phyloP scores from a whole-genome alignment of 1,140 invertebrate species.

The Hormaphis cornu region DNA sequence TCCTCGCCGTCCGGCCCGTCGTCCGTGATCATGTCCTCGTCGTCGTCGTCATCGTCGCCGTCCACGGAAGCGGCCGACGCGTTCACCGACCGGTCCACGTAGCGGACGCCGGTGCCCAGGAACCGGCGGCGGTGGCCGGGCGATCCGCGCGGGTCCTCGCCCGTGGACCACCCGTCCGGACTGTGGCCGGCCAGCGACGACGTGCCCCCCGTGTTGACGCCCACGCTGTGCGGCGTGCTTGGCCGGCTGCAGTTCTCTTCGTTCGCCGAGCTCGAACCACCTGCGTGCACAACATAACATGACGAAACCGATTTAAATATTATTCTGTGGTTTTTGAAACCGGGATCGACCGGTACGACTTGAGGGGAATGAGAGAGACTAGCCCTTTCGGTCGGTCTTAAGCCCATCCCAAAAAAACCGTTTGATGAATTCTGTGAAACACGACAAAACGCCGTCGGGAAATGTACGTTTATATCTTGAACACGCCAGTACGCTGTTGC shows the following conservation, averaged over 20 bases:
- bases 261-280: slow-evolving; percentile 54
- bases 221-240: slow-evolving; percentile 48
- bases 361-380: no score
- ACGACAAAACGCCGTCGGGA: no score
- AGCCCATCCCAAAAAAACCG: no score
- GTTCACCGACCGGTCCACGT: slow-evolving; percentile 20
- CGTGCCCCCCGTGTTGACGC: slow-evolving; percentile 41
- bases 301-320: slow-evolving; percentile 27
- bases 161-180: slow-evolving; percentile 37
- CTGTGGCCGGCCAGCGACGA: slow-evolving; percentile 41
- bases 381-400: no score
- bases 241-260: slow-evolving; percentile 53
- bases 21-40: slow-evolving; percentile 46
- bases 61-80: slow-evolving; percentile 1
- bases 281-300: slow-evolving; percentile 56
- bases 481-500: no score
- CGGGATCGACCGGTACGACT: no score
- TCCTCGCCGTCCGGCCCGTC: slow-evolving; percentile 50
- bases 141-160: slow-evolving; percentile 38
- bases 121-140: slow-evolving; percentile 34
- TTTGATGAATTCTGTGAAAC: no score
- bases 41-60: slow-evolving; percentile 4
- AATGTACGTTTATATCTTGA: no score
- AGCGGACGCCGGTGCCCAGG: slow-evolving; percentile 19
- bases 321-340: no score